Conservation (phyloP, 2,888 invertebrate species). For the Pandemis heparana region DNA sequence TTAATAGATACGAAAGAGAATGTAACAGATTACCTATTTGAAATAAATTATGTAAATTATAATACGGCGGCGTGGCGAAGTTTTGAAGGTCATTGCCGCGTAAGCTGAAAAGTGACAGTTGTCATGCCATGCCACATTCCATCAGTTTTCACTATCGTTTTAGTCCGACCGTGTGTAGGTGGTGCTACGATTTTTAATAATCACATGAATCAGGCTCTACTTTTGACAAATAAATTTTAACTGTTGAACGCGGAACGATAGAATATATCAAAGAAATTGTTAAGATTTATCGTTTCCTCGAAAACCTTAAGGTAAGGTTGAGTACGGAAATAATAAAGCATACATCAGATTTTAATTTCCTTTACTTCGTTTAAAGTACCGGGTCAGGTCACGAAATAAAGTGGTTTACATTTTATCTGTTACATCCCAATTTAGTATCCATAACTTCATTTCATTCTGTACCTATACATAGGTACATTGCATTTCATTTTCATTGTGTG, state of each 20-base stretch:
- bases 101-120: slow-evolving; percentile 9
- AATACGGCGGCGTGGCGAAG: not conserved
- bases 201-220: not conserved
- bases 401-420: too few relatives aligned
- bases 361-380: too few relatives aligned
- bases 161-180: not conserved
- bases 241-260: not conserved
- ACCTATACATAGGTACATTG: too few relatives aligned
- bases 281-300: not conserved
- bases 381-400: too few relatives aligned
- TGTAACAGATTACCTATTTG: slow-evolving; percentile 32
- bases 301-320: not conserved
- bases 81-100: slow-evolving; percentile 37
- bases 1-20: slow-evolving; percentile 31
- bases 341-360: not conserved
- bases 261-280: not conserved
- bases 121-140: not conserved
- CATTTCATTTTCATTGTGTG: too few relatives aligned
- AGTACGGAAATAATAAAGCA: too few relatives aligned
- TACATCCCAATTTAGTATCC: too few relatives aligned
- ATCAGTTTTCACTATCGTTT: slow-evolving; percentile 9
- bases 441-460: too few relatives aligned
- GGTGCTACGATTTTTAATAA: not conserved
- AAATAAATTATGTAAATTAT: slow-evolving; percentile 30
- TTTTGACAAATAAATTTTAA: not conserved